Evolutionary conservation across 1,140 invertebrate genomes (phyloP).

Genomic region (Apis laboriosa): DNA sequence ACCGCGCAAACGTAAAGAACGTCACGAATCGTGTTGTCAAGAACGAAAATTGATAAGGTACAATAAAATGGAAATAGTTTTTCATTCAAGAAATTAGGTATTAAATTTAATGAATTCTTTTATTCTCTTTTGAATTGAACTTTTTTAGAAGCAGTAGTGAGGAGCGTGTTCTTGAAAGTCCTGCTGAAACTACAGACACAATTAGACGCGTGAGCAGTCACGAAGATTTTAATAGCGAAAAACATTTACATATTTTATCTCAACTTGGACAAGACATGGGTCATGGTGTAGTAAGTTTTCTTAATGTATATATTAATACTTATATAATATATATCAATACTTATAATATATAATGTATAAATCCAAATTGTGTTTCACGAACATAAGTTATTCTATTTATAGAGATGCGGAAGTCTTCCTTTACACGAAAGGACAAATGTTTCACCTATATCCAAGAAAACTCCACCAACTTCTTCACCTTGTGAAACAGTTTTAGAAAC

Average conservation of each 20-base stretch:
- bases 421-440: slow-evolving; percentile 78
- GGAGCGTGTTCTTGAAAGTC: slow-evolving; percentile 81
- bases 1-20: slow-evolving; percentile 88
- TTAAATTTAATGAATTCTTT: not conserved
- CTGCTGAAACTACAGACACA: slow-evolving; percentile 75
- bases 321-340: not conserved
- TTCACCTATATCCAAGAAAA: slow-evolving; percentile 74
- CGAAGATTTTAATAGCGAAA: slow-evolving; percentile 83
- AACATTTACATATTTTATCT: slow-evolving; percentile 78
- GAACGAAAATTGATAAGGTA: slow-evolving; percentile 90
- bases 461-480: slow-evolving; percentile 70
- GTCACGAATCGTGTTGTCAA: slow-evolving; percentile 85
- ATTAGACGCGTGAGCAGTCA: slow-evolving; percentile 85
- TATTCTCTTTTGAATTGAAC: not conserved
- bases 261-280: slow-evolving; percentile 77
- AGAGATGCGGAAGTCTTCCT: slow-evolving; percentile 76
- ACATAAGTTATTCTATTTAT: slow-evolving; percentile 20
- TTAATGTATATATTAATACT: not conserved
- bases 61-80: not conserved
- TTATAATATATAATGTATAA: not conserved
- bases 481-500: slow-evolving; percentile 72
- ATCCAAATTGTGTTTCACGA: not conserved
- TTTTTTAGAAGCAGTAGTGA: slow-evolving; percentile 84
- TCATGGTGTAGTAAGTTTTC: slow-evolving; percentile 74
- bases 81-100: not conserved